Evolutionary conservation across 2,797 vertebrate species (phyloP).

Genomic region (Helarctos malayanus): DNA sequence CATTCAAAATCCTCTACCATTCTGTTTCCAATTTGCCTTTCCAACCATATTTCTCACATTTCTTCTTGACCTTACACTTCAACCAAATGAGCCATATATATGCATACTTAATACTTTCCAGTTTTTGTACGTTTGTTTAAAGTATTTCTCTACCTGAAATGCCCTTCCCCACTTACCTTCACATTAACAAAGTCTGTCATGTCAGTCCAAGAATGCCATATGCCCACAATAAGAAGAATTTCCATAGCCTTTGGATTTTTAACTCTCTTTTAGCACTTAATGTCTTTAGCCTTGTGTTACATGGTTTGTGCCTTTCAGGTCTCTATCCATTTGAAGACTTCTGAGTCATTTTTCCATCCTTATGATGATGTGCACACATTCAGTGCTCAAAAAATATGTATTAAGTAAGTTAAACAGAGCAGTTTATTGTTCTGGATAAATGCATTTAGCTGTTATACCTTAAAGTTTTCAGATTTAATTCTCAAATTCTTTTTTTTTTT

Average conservation of each 20-base stretch:
- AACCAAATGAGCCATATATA: background rate
- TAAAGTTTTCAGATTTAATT: slow-evolving; percentile 67
- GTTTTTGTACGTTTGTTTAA: background rate
- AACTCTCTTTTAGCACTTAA: background rate
- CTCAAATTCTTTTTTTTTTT: slow-evolving; percentile 73
- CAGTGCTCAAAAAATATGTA: slow-evolving; percentile 21
- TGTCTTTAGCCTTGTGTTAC: background rate
- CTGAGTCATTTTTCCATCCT: background rate
- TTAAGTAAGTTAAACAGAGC: background rate
- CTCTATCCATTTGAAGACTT: background rate
- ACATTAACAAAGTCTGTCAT: background rate
- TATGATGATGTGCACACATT: background rate
- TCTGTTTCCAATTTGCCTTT: background rate
- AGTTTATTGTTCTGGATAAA: background rate
- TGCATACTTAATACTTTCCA: background rate
- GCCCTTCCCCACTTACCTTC: background rate
- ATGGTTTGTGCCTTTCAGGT: background rate
- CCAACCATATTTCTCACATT: background rate
- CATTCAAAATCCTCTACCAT: slow-evolving; percentile 14
- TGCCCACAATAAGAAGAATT: background rate
- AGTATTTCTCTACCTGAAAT: background rate
- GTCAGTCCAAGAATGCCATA: background rate
- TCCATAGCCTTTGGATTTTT: background rate
- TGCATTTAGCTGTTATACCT: background rate
- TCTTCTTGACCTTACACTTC: background rate